Evolutionary conservation across 2,113 vertebrate species (phyloP).

Genomic region (Crotalus helleri): DNA sequence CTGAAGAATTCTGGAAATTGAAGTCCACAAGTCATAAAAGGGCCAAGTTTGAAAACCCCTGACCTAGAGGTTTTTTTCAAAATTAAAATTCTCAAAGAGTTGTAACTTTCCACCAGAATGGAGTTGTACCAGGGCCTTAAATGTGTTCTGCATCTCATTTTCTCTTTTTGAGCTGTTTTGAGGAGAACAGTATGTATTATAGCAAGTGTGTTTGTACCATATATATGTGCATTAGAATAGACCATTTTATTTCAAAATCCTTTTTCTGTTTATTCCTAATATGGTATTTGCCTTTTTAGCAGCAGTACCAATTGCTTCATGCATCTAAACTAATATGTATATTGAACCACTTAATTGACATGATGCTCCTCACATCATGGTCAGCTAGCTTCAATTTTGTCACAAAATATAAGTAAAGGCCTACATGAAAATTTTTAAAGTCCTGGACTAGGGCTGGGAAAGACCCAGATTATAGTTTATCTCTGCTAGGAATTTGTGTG

Average conservation of each 20-base stretch:
- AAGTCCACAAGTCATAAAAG: too few species aligned
- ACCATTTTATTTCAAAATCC: background rate
- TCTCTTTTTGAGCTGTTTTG: background rate
- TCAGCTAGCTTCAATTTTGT: background rate
- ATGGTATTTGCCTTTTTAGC: background rate
- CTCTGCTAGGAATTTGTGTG: background rate
- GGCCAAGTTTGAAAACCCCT: too few species aligned
- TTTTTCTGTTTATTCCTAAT: background rate
- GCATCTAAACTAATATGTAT: background rate
- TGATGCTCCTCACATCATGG: background rate
- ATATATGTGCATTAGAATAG: background rate
- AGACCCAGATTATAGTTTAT: background rate
- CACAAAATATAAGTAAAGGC: background rate
- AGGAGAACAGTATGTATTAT: background rate
- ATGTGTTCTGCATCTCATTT: background rate
- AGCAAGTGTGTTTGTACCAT: background rate
- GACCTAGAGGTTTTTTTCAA: background rate
- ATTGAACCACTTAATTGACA: background rate
- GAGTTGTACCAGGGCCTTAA: background rate
- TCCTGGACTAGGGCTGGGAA: background rate
- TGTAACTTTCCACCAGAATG: background rate
- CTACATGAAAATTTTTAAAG: background rate
- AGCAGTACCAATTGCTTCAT: background rate
- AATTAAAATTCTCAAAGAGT: background rate
- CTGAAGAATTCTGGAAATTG: too few species aligned